phyloP scores from a whole-genome alignment of 92 coral and sea anemone species.

The Micromussa lordhowensis region DNA sequence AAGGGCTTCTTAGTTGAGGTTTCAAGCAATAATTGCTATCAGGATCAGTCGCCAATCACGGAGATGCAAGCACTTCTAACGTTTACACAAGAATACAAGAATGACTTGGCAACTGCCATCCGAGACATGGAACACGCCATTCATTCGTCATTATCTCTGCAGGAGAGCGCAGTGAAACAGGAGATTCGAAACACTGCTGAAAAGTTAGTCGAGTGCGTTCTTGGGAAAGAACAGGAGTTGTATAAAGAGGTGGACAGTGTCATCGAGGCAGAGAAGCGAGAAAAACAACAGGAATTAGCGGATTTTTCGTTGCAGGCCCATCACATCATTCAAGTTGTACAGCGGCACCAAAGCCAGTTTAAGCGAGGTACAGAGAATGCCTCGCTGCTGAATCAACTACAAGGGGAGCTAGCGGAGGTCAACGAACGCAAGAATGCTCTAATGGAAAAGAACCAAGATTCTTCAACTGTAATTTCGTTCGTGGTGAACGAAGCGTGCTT shows the following conservation, averaged over 20 bases:
- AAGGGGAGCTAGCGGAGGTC: slow-evolving; percentile 1
- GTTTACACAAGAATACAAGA: slow-evolving; percentile 39
- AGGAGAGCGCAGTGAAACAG: slow-evolving; percentile 32
- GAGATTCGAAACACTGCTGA: slow-evolving; percentile 27
- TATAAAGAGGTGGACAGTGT: slow-evolving; percentile 36
- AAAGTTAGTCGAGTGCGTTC: slow-evolving; percentile 13
- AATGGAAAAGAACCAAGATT: slow-evolving; percentile 2
- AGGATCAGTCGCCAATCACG: not conserved
- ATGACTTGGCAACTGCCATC: slow-evolving; percentile 30
- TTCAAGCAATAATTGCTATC: not conserved
- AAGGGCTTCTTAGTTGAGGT: slow-evolving; percentile 32
- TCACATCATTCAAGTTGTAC: slow-evolving; percentile 34
- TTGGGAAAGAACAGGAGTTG: slow-evolving; percentile 28
- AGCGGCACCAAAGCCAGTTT: slow-evolving; percentile 28
- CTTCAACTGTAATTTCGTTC: slow-evolving; percentile 13
- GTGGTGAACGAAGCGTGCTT: slow-evolving; percentile 20
- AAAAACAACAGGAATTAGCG: slow-evolving; percentile 18
- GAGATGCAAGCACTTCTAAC: slow-evolving; percentile 39
- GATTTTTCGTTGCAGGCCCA: slow-evolving; percentile 38
- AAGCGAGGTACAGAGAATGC: slow-evolving; percentile 11
- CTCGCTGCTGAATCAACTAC: slow-evolving; percentile 11
- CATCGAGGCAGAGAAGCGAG: slow-evolving; percentile 32
- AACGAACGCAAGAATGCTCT: slow-evolving; percentile 18
- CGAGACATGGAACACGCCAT: slow-evolving; percentile 33
- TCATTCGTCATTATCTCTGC: slow-evolving; percentile 18